Evolutionary conservation across 2,113 vertebrate species (phyloP), one percentile per base, ranked within the genome.

Genomic region (Natator depressus): DNA sequence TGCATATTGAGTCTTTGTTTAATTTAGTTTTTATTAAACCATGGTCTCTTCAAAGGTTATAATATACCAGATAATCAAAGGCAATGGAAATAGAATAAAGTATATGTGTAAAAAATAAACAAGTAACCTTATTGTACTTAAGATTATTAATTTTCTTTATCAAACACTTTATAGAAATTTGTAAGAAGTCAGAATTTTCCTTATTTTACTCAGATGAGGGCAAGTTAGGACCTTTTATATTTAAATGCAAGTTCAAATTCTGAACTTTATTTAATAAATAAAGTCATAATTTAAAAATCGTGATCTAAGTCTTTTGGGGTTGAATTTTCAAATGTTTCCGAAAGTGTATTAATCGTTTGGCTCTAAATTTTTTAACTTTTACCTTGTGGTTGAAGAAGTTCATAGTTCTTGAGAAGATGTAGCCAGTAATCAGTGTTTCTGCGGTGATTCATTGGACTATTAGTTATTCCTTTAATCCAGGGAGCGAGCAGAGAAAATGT

Each of bases 31-130:
- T 24, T 81, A 88, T 86, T 88, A 88, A 89, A 57, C 79, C 92
- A 11, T 80, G 91, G 86, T 81, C 83, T 35, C 83, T 84, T 95
- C 96, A 95, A 93, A 85, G 55, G 92, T 92, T 87, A 91, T 87
- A 92, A 14, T 31, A 65, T 50, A 38, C 53, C 46, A 79, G 55
- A 55, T 79, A 87, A 91, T 84, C 82, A 75, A 93, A 93, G 78
- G 54, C 72, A 95, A 94, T 49, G 79, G 46, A 96, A 90, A 94
- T 95, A 91, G n/a, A 72, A 80, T 27, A 57, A 90, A 92, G 12
- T 57, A 55, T 27, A 27, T 24, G 6, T 62, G 42, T 54, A 90
- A 91, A 89, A 76, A 94, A 82, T 8, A 80, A 80, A 12, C 83
- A 78, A 95, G n/a, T 49, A 82, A 82, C 8, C 49, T 82, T 3